Conservation (phyloP, 2,888 invertebrate genomes). For the Oscheius sp. region DNA sequence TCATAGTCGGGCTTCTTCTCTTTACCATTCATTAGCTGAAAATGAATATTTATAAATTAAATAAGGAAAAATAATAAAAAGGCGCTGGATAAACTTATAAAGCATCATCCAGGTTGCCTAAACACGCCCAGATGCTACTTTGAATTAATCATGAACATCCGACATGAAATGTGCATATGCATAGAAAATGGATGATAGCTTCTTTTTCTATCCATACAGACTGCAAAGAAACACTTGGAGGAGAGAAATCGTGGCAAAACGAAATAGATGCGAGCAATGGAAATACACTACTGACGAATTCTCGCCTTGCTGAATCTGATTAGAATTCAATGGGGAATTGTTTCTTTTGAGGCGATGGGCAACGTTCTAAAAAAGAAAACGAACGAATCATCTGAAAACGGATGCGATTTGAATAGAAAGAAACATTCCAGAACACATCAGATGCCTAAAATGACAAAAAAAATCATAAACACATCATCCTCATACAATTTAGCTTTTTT, state of each 20-base stretch:
- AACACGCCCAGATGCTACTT: slow-evolving; percentile 12
- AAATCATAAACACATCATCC: background rate
- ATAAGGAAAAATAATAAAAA: background rate
- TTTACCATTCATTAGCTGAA: slow-evolving; percentile 71
- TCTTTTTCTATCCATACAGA: background rate
- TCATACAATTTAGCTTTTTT: background rate
- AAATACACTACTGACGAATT: slow-evolving; percentile 19
- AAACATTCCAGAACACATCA: too few species aligned
- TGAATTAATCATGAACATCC: slow-evolving; percentile 35
- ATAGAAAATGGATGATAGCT: slow-evolving; percentile 26
- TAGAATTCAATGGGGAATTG: slow-evolving; percentile 31
- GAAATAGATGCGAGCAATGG: background rate
- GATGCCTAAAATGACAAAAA: background rate
- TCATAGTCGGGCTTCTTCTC: slow-evolving; percentile 47
- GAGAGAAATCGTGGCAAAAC: too few species aligned
- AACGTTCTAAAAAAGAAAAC: too few species aligned
- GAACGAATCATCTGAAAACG: too few species aligned
- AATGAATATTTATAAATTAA: slow-evolving; percentile 4
- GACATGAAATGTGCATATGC: slow-evolving; percentile 34
- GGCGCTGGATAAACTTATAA: background rate
- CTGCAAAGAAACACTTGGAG: background rate
- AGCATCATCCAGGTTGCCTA: background rate
- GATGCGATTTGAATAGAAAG: too few species aligned
- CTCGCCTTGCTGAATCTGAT: slow-evolving; percentile 26
- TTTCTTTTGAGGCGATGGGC: slow-evolving; percentile 4